Evolutionary conservation across 2,888 invertebrate genomes (phyloP).

Genomic region (Parasteatoda lunata): DNA sequence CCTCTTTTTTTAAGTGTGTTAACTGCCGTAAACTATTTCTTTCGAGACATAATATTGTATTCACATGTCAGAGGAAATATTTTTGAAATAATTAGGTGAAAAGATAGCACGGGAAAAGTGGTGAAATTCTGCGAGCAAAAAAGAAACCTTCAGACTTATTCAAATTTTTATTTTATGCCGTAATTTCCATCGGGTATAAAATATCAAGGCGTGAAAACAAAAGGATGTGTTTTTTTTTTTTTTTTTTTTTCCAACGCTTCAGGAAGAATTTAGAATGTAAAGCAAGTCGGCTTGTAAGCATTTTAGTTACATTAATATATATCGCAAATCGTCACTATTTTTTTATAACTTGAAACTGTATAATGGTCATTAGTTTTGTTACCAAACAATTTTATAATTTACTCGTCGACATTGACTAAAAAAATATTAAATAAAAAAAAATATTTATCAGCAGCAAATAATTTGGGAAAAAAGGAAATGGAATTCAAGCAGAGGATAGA

Average conservation of each 20-base stretch:
- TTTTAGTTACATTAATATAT: too few species aligned
- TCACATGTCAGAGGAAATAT: constrained; percentile 22
- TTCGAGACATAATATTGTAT: constrained; percentile 22
- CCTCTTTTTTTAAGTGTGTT: background rate
- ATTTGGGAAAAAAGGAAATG: too few species aligned
- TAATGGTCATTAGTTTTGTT: too few species aligned
- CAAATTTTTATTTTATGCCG: constrained; percentile 7
- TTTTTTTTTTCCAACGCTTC: background rate
- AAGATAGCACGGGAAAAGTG: constrained; percentile 5
- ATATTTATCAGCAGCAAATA: too few species aligned
- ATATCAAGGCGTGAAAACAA: background rate
- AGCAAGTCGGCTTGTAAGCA: too few species aligned
- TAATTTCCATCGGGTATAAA: background rate
- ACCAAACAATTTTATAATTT: too few species aligned
- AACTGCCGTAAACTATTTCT: constrained; percentile 18
- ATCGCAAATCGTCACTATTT: too few species aligned
- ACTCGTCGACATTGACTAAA: too few species aligned
- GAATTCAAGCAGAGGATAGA: too few species aligned
- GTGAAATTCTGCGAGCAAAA: constrained; percentile 1
- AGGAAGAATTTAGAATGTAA: too few species aligned
- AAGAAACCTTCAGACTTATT: constrained; percentile 1
- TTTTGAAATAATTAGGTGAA: constrained; percentile 34
- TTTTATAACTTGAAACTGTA: too few species aligned
- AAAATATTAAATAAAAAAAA: too few species aligned
- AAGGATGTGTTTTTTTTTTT: background rate